phyloP scores from a whole-genome alignment of 2,888 invertebrate genomes.

The Ceriagrion tenellum region DNA sequence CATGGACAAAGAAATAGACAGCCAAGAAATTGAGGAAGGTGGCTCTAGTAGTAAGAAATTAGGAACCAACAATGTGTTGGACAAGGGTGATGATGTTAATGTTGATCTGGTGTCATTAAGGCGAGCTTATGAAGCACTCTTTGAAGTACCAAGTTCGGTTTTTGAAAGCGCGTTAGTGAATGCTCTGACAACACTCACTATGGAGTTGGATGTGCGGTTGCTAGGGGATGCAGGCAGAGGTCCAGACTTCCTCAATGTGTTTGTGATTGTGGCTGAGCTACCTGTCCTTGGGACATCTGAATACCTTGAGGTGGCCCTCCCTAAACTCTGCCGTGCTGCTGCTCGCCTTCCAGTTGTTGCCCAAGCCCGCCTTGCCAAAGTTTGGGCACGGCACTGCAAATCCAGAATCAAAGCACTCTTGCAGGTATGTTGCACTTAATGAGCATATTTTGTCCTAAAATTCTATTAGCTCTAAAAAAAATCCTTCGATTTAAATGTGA shows the following conservation, averaged over 20 bases:
- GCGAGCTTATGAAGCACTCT: conserved; percentile 83
- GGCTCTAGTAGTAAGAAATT: conserved; percentile 73
- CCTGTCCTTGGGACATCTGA: conserved; percentile 87
- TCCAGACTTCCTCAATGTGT: conserved; percentile 80
- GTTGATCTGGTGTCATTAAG: conserved; percentile 88
- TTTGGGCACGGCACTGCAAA: conserved; percentile 88
- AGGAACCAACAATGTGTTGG: conserved; percentile 76
- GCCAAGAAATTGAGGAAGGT: conserved; percentile 79
- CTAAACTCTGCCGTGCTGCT: conserved; percentile 85
- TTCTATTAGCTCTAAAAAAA: background rate
- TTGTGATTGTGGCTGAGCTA: conserved; percentile 89
- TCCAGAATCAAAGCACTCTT: conserved; percentile 84
- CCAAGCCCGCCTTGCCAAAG: conserved; percentile 89
- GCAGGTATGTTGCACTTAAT: conserved; percentile 29
- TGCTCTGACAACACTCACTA: conserved; percentile 85
- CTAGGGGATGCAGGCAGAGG: conserved; percentile 77
- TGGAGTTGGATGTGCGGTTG: conserved; percentile 86
- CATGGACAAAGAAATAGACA: conserved; percentile 93
- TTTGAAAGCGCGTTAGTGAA: conserved; percentile 86
- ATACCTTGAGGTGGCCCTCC: conserved; percentile 90
- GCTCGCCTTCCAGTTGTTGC: conserved; percentile 86
- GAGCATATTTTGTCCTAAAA: background rate
- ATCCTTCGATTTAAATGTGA: too few relatives aligned
- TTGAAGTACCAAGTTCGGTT: conserved; percentile 76
- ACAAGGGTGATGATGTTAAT: conserved; percentile 75